Evolutionary conservation across 2,797 vertebrate species (phyloP).

Genomic region (Hypotaenidia philippensis): DNA sequence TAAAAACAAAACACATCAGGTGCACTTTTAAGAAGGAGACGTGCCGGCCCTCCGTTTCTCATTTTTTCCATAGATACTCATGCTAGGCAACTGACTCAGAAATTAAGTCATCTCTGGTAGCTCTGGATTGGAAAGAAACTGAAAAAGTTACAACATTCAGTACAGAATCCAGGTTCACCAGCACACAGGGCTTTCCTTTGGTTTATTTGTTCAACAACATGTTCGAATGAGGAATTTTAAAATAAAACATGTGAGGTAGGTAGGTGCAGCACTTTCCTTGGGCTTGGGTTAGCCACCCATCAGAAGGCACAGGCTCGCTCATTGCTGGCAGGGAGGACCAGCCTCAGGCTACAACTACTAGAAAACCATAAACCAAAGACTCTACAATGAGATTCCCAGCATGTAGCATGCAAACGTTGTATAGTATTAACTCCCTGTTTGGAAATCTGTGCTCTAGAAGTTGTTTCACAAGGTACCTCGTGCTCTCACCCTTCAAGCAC

Average conservation of each 20-base stretch:
- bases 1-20: neutral
- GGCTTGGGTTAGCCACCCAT: accelerated
- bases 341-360: neutral
- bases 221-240: neutral
- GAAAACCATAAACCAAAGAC: neutral
- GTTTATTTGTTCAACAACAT: neutral
- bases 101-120: neutral
- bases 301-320: neutral
- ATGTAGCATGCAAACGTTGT: neutral
- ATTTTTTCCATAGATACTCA: neutral
- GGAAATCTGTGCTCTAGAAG: neutral
- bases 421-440: neutral
- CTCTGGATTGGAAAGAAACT: neutral
- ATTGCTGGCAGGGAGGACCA: neutral
- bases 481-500: neutral
- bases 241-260: neutral
- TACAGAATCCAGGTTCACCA: neutral
- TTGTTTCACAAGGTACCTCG: neutral
- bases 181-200: neutral
- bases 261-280: neutral
- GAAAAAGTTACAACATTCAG: neutral
- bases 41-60: neutral
- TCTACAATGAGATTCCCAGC: neutral
- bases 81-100: neutral
- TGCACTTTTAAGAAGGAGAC: neutral